Evolutionary conservation across 2,888 invertebrate species (phyloP).

Genomic region (Gasteruption jaculator): DNA sequence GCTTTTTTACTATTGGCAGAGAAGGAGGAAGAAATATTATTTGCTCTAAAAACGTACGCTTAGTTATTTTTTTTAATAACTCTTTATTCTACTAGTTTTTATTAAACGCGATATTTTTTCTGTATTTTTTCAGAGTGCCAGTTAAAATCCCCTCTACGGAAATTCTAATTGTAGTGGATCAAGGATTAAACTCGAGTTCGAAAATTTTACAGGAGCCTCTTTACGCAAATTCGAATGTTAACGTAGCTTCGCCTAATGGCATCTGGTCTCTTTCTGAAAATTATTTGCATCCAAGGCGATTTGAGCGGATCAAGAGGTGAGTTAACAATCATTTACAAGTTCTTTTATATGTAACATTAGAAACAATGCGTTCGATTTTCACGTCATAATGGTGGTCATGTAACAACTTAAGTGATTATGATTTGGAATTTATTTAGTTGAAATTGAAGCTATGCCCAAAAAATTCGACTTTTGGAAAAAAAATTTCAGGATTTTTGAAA

Average conservation of each 20-base stretch:
- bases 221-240: constrained; percentile 34
- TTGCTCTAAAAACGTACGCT: constrained; percentile 20
- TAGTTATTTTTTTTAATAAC: background rate
- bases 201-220: constrained; percentile 28
- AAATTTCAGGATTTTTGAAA: no score
- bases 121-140: constrained; percentile 28
- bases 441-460: no score
- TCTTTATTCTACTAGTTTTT: background rate
- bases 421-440: no score
- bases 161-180: constrained; percentile 33
- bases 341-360: no score
- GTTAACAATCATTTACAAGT: no score
- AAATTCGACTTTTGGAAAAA: no score
- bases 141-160: constrained; percentile 29
- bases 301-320: constrained; percentile 30
- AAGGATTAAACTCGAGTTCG: constrained; percentile 20
- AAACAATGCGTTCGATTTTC: no score
- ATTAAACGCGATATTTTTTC: background rate
- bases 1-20: constrained; percentile 33
- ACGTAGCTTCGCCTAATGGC: constrained; percentile 30
- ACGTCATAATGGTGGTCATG: no score
- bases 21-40: constrained; percentile 18
- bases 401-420: no score
- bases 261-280: constrained; percentile 37
- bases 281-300: constrained; percentile 32